Base-by-base conservation (phyloP, 2,888 invertebrate genomes). In the Cancer borealis region DNA sequence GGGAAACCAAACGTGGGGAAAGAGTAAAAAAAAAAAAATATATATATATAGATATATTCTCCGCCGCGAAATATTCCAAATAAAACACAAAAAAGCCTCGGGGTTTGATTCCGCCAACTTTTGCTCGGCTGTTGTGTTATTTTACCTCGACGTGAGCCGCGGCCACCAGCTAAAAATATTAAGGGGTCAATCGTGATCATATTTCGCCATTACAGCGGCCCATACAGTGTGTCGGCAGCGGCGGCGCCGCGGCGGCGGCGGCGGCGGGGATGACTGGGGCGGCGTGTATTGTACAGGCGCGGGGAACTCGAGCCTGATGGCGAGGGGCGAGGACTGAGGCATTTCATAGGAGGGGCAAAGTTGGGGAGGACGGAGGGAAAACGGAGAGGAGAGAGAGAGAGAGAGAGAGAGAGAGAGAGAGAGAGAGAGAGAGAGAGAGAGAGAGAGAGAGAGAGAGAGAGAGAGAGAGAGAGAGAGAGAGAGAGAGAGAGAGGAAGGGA, bases 1-100 rank as follows among this genome's bases (percentile, higher is more conserved):
- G 88, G 88, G 88, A 49, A 88, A 49, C 88, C 49, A 46, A 88
- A 88, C 46, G 47, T 46, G 49, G 46, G 88, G 88, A 49, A 26
- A 47, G 47, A 47, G 88, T 45, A 46, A 26, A 88, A 47, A 73
- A 73, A n/a, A 73, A 73, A 73, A 21, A 73, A 49, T 49, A 49
- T 49, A 49, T 49, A 49, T 45, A 88, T n/a, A 66, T n/a, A 66
- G 4, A 73, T 26, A n/a, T 21, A 73, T n/a, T n/a, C 73, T 73
- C 73, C 49, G 49, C 49, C n/a, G n/a, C n/a, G n/a, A 47, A 47
- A 47, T 46, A 47, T 88, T 14, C 79, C 30, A 79, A 79, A 79
- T 79, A 79, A 79, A 79, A 79, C 26, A 79, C 73, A 30, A 79
- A 79, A 30, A 79, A 8, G 79, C 30, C 8, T 79, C 30, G 79